Evolutionary conservation across 2,888 invertebrate species (phyloP), one percentile per base, ranked within the genome.

Genomic region (Patella ulyssiponensis): DNA sequence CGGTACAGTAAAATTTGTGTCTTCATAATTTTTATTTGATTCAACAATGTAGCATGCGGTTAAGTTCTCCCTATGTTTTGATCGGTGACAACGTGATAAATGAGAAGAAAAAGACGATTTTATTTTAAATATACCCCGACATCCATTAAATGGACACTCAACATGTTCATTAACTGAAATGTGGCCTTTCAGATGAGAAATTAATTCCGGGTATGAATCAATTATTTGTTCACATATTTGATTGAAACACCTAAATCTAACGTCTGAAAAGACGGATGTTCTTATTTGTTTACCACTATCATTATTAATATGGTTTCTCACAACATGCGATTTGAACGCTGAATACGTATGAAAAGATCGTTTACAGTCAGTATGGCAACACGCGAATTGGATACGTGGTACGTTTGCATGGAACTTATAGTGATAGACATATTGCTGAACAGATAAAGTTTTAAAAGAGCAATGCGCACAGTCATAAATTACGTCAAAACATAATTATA

Each of bases 241-340:
- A 17, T 56, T 56, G 56, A 17, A 14, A 56, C 56, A 56, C 14
- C 14, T 56, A 17, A 56, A 56, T 3, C 17, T 56, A 33, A 33
- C 33, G 1, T 1, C 17, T 14, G 17, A 14, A 15, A 20, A 7
- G 14, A 7, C 58, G 7, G 1, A 2, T 20, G 17, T 1, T 7
- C 5, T 1, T 14, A 58, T 14, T 17, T n/a, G 7, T 14, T 17
- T 58, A 9, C 9, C 1, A 17, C 7, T 9, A 7, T 7, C 7
- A n/a, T 9, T 15, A 9, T 12, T 9, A 9, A 15, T 17, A 17
- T 72, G 73, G 53, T 72, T 20, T 14, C 73, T 9, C 1, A 52
- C 14, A 52, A 72, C 17, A 72, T 72, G 73, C 17, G 73, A 33
- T 20, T 72, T 72, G 2, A 72, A 72, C 2, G 72, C 72, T 33